These are phyloP conservation scores for Sinohyriopsis cumingii DNA, from an alignment of 2,888 invertebrate species.

Conservation along the genomic window DNA sequence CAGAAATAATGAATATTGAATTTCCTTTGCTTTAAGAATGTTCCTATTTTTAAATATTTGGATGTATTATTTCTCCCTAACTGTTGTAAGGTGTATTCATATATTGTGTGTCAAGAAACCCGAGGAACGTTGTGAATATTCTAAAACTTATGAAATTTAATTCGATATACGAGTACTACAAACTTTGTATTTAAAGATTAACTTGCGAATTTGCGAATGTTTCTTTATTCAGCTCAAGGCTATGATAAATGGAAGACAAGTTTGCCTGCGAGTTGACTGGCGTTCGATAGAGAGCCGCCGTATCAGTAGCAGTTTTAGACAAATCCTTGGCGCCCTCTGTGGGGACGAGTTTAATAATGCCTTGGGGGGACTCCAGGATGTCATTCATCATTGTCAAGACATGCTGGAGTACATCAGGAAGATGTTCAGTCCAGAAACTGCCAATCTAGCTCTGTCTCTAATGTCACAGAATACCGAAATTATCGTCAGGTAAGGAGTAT, in stretches of 20 bases:
- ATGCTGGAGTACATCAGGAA: conserved; percentile 8
- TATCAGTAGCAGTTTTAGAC: conserved; percentile 13
- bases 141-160: no score
- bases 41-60: no score
- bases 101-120: no score
- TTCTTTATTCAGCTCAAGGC: conserved; percentile 5
- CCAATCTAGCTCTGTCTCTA: conserved; percentile 8
- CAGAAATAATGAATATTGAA: no score
- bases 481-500: neutral
- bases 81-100: no score
- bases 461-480: conserved; percentile 11
- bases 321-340: conserved; percentile 13
- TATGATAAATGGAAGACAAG: conserved; percentile 4
- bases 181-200: no score
- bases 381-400: conserved; percentile 11
- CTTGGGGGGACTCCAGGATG: conserved; percentile 21
- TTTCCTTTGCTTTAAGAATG: no score
- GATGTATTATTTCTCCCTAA: no score
- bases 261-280: conserved; percentile 21
- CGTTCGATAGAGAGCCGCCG: conserved; percentile 15
- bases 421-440: conserved; percentile 19
- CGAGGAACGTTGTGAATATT: no score
- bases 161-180: no score
- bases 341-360: conserved; percentile 8
- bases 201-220: neutral